Percentiles rank a stretch among this genome's conserved stretches.
Evolutionary conservation across 2,797 vertebrate species (phyloP).

Genomic region (Prunella strophiata): DNA sequence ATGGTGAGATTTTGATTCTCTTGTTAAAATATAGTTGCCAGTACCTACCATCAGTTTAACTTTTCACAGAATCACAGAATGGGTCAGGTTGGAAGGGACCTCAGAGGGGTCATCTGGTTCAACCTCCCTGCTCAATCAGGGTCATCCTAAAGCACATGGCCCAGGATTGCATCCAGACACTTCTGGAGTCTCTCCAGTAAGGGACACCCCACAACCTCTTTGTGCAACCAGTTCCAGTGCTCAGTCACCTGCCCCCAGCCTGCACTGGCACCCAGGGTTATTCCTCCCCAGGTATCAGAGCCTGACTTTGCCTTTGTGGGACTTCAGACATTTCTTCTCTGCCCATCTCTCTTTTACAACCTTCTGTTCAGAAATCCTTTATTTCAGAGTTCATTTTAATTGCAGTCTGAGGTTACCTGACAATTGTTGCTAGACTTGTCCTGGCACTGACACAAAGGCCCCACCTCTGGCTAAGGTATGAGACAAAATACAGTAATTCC

Average conservation of each 20-base stretch:
- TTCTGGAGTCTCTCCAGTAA: background rate
- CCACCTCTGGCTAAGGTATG: constrained; percentile 52
- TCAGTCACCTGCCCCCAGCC: accelerated
- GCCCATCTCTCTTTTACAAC: background rate
- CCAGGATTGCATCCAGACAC: no score
- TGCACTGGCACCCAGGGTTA: background rate
- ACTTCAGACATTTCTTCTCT: background rate
- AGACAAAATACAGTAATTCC: constrained; percentile 20
- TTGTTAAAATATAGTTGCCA: constrained; percentile 32
- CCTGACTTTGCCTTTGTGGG: background rate
- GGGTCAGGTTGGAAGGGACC: background rate
- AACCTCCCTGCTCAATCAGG: background rate
- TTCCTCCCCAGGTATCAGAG: background rate
- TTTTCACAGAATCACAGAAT: background rate
- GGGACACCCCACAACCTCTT: background rate
- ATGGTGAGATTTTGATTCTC: background rate
- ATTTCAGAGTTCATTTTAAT: constrained; percentile 49
- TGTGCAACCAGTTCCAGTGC: background rate
- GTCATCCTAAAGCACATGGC: background rate
- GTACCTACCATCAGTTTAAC: constrained; percentile 6
- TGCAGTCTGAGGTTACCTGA: constrained; percentile 62
- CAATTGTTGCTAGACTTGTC: constrained; percentile 54
- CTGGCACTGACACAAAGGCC: constrained; percentile 45
- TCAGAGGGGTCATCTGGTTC: background rate
- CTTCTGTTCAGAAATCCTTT: constrained; percentile 54